These are phyloP conservation scores for Galeopterus variegatus DNA, from an alignment of 2,113 vertebrate genomes.

Conservation along the genomic window DNA sequence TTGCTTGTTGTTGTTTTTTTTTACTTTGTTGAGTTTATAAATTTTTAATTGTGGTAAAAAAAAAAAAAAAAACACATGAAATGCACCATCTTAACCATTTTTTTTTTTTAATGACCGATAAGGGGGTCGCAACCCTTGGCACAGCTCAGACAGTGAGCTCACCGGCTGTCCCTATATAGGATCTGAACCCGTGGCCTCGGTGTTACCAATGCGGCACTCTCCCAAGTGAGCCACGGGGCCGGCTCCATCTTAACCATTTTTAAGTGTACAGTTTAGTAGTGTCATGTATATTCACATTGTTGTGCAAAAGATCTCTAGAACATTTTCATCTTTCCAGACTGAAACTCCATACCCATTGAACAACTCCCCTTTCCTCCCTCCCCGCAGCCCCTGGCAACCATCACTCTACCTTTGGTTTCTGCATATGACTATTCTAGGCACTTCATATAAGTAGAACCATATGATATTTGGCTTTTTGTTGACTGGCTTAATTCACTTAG, in stretches of 20 bases:
- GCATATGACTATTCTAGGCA: neutral
- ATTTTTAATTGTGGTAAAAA: neutral
- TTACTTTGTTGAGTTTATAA: neutral
- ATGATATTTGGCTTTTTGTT: neutral
- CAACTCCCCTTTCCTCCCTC: neutral
- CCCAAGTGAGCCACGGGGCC: too few species aligned
- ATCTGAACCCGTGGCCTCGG: too few species aligned
- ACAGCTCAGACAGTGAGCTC: too few species aligned
- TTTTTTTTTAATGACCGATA: too few species aligned
- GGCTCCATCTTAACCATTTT: neutral
- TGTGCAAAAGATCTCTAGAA: neutral
- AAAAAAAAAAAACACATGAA: neutral
- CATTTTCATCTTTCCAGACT: neutral
- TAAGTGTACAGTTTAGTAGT: neutral
- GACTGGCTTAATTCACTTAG: neutral
- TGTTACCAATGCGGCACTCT: too few species aligned
- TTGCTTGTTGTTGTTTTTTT: neutral
- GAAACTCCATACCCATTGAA: neutral
- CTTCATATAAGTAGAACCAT: neutral
- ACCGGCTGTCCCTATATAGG: too few species aligned
- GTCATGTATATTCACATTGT: neutral
- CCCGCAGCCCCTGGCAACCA: neutral
- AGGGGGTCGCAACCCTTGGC: too few species aligned
- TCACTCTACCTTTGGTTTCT: neutral
- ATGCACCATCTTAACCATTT: neutral